Evolutionary conservation across 2,113 vertebrate genomes (phyloP), one percentile per base, ranked within the genome.

Genomic region (Sturnira hondurensis): DNA sequence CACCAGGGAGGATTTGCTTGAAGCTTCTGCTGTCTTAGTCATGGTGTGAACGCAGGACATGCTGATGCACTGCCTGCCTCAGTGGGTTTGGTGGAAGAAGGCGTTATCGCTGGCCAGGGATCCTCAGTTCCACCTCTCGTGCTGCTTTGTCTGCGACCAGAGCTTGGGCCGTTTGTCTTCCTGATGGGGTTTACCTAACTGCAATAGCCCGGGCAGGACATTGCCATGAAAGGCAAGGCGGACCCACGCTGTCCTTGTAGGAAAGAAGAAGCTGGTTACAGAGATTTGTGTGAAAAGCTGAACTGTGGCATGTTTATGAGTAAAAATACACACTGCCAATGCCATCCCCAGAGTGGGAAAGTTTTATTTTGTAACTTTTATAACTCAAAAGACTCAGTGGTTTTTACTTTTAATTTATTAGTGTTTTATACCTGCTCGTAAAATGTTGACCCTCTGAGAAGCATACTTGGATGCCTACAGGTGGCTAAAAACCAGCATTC

Each of bases 361-460:
- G 10, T 92, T 93, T 95, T 81, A 67, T 70, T 96, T 86, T 87
- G 38, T 71, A 93, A 93, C 86, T 96, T 94, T 68, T 8, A 36
- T 52, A 91, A 78, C 86, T 96, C 26, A 47, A 67, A 95, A 86
- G 33, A 73, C 47, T 92, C 77, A 33, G 41, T 70, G n/a, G 36
- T 63, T 92, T 95, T 94, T 58, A 71, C 17, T 92, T 95, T 93
- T 86, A 94, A 93, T 94, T 92, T 91, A 68, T 80, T 93, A 31
- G 9, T 78, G 4, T 61, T 83, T 5, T 89, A 81, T 7, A 88
- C 52, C 22, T 92, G 82, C 36, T 90, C 82, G 5, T 84, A 92
- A 95, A 90, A 89, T n/a, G 19, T 33, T 88, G 52, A 78, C 86
- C 80, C 36, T 93, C 38, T 91, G 54, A 36, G 67, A 94, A 84